Evolutionary conservation across 2,113 vertebrate genomes (phyloP).

Genomic region (Rafetus swinhoei): DNA sequence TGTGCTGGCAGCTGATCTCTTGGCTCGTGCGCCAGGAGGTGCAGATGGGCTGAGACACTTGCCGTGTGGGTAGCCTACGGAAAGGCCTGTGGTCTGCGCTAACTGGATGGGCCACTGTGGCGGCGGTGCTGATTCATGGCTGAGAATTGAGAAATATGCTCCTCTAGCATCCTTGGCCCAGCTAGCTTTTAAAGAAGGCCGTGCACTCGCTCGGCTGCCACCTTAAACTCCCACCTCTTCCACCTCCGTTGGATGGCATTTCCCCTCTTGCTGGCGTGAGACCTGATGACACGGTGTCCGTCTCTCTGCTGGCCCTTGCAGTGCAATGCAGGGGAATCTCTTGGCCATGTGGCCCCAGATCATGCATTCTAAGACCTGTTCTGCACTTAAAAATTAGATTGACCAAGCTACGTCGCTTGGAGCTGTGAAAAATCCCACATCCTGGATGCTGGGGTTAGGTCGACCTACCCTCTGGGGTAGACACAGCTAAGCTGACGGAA

Average conservation of each 20-base stretch:
- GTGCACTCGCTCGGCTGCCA: neutral
- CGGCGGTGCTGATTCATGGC: neutral
- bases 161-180: neutral
- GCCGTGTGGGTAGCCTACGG: neutral
- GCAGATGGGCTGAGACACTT: neutral
- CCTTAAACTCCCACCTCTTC: neutral
- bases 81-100: neutral
- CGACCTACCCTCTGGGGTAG: too few species aligned
- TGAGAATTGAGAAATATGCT: neutral
- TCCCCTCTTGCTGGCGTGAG: neutral
- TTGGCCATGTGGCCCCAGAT: neutral
- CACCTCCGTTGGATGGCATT: neutral
- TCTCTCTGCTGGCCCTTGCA: rapidly evolving
- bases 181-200: neutral
- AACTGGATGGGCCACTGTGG: neutral
- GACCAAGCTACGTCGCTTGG: neutral
- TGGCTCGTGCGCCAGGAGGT: rapidly evolving
- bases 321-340: neutral
- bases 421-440: too few species aligned
- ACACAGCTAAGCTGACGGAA: neutral
- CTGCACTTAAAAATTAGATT: neutral
- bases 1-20: neutral
- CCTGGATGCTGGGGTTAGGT: too few species aligned
- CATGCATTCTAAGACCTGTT: neutral
- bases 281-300: neutral